Base-by-base conservation (phyloP, 2,113 vertebrate genomes). In the Pitta sordida region DNA sequence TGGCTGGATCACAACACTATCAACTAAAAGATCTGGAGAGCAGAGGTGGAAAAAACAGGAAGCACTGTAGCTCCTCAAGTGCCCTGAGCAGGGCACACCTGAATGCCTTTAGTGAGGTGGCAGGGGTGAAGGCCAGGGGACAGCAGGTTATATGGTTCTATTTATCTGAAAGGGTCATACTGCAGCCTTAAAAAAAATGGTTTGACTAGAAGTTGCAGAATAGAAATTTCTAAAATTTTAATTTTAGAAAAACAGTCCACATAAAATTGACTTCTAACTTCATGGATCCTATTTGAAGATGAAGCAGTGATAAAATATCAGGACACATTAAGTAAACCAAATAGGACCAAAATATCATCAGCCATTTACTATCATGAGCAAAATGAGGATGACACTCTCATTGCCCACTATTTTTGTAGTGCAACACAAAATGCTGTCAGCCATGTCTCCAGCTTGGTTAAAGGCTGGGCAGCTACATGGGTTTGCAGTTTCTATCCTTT, bases 401-500 rank as follows among this genome's bases (percentile, higher is more conserved):
- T 7, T 71, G 56, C 13, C 30, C 29, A 15, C 4, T 49, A 3
- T 29, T n/a, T 59, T 55, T 63, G n/a, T 23, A 63, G 44, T 49
- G 19, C 29, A 81, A 48, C 34, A 77, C 29, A 73, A 73, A 85
- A 44, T 0, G 0, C 12, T 71, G 34, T 39, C 58, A 58, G 6
- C 26, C n/a, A 18, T 15, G 7, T 46, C 11, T 69, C 11, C 6
- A 18, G 4, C 22, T 65, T 2, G 7, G 23, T 63, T 67, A 52
- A 23, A 46, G 30, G 44, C 17, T 77, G 16, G 7, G 9, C 8
- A 86, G 43, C 41, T 79, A n/a, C 0, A 0, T 71, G 27, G 14
- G 4, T 71, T 77, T 80, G 19, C 10, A 58, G 14, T 21, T 84
- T 68, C 59, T 84, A 19, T 41, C 44, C 29, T 63, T 49, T n/a